phyloP scores from a whole-genome alignment of 2,888 invertebrate genomes.

The Lithosia quadra region DNA sequence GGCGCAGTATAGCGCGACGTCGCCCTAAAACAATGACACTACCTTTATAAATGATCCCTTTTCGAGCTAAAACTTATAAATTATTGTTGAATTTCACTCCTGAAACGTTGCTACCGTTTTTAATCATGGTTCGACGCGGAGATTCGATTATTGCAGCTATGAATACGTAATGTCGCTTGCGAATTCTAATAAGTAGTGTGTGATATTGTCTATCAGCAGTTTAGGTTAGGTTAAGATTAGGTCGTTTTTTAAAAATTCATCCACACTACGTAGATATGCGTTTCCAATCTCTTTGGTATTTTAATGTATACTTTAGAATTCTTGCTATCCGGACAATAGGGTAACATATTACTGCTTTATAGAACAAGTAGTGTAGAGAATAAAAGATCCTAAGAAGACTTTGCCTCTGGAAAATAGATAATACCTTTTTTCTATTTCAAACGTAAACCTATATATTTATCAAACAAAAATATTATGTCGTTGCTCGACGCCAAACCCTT shows the following conservation, averaged over 20 bases:
- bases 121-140: conserved; percentile 38
- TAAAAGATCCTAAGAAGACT: too few species aligned
- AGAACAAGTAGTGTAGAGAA: too few species aligned
- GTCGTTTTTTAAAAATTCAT: not conserved
- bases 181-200: conserved; percentile 16
- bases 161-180: conserved; percentile 24
- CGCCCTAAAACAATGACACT: conserved; percentile 61
- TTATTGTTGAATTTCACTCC: conserved; percentile 52
- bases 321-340: too few species aligned
- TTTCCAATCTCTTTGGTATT: too few species aligned
- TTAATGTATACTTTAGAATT: not conserved
- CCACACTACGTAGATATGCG: too few species aligned
- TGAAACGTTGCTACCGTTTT: conserved; percentile 47
- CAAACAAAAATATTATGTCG: too few species aligned
- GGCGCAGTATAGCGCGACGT: conserved; percentile 49
- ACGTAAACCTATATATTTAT: too few species aligned
- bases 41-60: conserved; percentile 63
- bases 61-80: conserved; percentile 59
- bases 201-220: not conserved
- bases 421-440: too few species aligned
- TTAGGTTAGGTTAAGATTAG: not conserved
- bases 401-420: too few species aligned
- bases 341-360: too few species aligned
- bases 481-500: too few species aligned
- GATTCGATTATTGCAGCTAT: conserved; percentile 31